Conservation (phyloP, 2,888 invertebrate species). For the Nephrotoma appendiculata region DNA sequence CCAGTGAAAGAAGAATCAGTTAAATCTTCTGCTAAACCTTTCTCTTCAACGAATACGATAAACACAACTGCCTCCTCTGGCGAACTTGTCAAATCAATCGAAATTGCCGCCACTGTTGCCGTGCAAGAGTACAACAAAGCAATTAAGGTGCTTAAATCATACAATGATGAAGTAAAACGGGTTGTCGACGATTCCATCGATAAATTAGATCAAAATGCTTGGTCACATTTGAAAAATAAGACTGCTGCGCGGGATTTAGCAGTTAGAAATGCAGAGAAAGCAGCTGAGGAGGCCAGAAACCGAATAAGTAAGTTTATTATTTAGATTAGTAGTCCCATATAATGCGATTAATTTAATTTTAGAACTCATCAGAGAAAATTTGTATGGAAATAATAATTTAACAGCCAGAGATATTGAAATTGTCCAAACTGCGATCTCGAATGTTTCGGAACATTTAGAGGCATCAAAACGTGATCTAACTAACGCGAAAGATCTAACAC, state of each 20-base stretch:
- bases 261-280: constrained; percentile 40
- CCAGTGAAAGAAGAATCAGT: not conserved
- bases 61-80: constrained; percentile 1
- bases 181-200: constrained; percentile 47
- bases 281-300: constrained; percentile 40
- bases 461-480: constrained; percentile 43
- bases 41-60: constrained; percentile 4
- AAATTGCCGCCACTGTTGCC: constrained; percentile 42
- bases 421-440: constrained; percentile 40
- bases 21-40: not conserved
- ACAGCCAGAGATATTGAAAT: constrained; percentile 33
- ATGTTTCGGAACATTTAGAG: constrained; percentile 41
- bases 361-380: constrained; percentile 1
- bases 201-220: constrained; percentile 41
- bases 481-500: constrained; percentile 38
- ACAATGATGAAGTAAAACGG: constrained; percentile 31
- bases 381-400: constrained; percentile 8
- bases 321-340: no score
- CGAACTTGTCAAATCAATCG: constrained; percentile 41
- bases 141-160: constrained; percentile 36
- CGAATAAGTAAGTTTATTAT: constrained; percentile 35
- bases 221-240: constrained; percentile 42
- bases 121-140: constrained; percentile 53
- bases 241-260: constrained; percentile 40
- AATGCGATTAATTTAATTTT: not conserved